A percentile compares a stretch with the other conserved stretches of the same genome.
These are phyloP conservation scores for Pectinophora gossypiella DNA, from an alignment of 1,140 invertebrate species.

Conservation along the genomic window DNA sequence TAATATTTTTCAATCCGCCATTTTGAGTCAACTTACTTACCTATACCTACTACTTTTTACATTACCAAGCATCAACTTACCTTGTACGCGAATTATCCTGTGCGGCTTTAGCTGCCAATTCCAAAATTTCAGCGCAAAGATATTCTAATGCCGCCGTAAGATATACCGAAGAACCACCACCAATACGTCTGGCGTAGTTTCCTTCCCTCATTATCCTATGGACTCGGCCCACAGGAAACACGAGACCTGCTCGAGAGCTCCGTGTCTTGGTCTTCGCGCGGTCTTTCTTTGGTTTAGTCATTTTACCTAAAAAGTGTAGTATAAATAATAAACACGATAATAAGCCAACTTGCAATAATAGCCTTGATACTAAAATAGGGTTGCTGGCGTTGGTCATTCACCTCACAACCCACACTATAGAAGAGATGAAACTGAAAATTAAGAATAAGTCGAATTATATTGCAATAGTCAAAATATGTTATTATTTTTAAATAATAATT, in stretches of 20 bases:
- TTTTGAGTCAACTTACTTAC: too few relatives aligned
- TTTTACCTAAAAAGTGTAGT: background rate
- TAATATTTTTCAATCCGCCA: too few relatives aligned
- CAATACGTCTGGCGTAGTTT: conserved; percentile 79
- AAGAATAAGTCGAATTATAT: too few relatives aligned
- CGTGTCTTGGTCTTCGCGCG: conserved; percentile 16
- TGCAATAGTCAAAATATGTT: too few relatives aligned
- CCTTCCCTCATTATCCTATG: conserved; percentile 81
- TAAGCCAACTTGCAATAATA: background rate
- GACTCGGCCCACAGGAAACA: conserved; percentile 79
- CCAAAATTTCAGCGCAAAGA: conserved; percentile 78
- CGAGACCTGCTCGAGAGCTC: conserved; percentile 77
- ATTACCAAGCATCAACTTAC: too few relatives aligned
- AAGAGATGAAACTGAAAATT: too few relatives aligned
- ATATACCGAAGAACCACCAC: conserved; percentile 80
- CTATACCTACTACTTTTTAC: too few relatives aligned
- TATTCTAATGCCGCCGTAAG: conserved; percentile 78
- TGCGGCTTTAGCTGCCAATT: conserved; percentile 76
- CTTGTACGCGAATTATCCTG: conserved; percentile 70
- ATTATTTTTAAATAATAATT: too few relatives aligned
- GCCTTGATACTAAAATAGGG: background rate
- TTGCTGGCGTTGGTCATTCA: too few relatives aligned
- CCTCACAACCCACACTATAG: too few relatives aligned
- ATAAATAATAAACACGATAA: background rate
- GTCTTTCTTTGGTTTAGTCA: background rate